A percentile compares a stretch with the other conserved stretches of the same genome.
These are phyloP conservation scores for Zosterops japonicus DNA, from an alignment of 2,113 vertebrate species.

Conservation along the genomic window DNA sequence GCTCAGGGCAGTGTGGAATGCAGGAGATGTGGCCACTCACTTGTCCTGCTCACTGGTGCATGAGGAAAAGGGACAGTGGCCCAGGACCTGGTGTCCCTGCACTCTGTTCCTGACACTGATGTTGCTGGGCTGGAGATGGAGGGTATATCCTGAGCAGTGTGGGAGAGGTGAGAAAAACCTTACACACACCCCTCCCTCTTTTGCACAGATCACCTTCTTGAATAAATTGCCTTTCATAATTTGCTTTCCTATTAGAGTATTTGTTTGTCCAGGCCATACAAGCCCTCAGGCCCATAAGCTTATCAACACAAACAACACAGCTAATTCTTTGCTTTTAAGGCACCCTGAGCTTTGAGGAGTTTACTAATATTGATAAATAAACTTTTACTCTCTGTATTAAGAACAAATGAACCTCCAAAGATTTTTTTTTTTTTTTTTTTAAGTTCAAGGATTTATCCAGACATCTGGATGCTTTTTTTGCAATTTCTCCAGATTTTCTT, in stretches of 20 bases:
- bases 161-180: neutral
- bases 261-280: neutral
- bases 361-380: neutral
- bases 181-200: neutral
- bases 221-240: neutral
- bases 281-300: neutral
- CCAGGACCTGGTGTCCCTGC: neutral
- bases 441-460: neutral
- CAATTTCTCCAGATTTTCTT: constrained; percentile 22
- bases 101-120: neutral
- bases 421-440: neutral
- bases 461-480: constrained; percentile 47
- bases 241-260: neutral
- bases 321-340: neutral
- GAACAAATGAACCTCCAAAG: neutral
- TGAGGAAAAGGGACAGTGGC: fast-evolving
- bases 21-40: fast-evolving
- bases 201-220: neutral
- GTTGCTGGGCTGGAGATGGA: neutral
- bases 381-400: neutral
- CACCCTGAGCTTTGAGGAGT: neutral
- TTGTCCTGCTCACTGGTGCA: neutral
- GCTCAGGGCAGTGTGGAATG: neutral
- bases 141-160: neutral
- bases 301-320: neutral